phyloP scores from a whole-genome alignment of 2,797 vertebrate species.

The Aphelocoma californica region DNA sequence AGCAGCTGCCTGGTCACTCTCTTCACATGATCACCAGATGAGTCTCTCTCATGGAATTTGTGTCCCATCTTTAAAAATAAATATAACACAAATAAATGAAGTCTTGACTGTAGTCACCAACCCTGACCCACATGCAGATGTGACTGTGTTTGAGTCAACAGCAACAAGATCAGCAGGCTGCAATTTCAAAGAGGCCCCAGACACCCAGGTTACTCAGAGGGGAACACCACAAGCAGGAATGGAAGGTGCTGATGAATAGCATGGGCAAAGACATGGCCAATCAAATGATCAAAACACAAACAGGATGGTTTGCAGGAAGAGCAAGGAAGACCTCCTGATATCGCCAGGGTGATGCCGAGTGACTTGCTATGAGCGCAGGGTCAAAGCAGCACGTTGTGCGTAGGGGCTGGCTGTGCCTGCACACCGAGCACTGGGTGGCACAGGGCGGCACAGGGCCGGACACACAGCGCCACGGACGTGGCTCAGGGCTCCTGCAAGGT shows the following conservation, averaged over 20 bases:
- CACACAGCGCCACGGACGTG: fast-evolving
- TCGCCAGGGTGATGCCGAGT: not conserved
- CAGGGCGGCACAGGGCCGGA: not conserved
- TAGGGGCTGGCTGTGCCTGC: not conserved
- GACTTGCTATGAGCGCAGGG: not conserved
- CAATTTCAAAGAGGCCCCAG: not conserved
- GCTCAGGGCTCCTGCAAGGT: not conserved
- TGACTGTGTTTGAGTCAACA: slow-evolving; percentile 39
- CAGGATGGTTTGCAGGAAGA: not conserved
- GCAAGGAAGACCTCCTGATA: not conserved
- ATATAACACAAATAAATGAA: not conserved
- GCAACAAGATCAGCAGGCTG: not conserved
- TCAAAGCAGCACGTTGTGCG: fast-evolving
- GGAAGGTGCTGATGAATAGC: not conserved
- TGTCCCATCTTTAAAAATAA: slow-evolving; percentile 47
- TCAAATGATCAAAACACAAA: not conserved
- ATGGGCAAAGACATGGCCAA: not conserved
- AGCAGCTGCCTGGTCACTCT: slow-evolving; percentile 3
- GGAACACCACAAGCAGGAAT: not conserved
- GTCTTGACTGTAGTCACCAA: not conserved
- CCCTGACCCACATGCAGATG: not conserved
- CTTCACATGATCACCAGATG: slow-evolving; percentile 35
- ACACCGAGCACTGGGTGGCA: fast-evolving
- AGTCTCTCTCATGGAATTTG: slow-evolving; percentile 45
- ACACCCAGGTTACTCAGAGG: not conserved